Evolutionary conservation across 2,888 invertebrate species (phyloP).

Genomic region (Homarus gammarus): DNA sequence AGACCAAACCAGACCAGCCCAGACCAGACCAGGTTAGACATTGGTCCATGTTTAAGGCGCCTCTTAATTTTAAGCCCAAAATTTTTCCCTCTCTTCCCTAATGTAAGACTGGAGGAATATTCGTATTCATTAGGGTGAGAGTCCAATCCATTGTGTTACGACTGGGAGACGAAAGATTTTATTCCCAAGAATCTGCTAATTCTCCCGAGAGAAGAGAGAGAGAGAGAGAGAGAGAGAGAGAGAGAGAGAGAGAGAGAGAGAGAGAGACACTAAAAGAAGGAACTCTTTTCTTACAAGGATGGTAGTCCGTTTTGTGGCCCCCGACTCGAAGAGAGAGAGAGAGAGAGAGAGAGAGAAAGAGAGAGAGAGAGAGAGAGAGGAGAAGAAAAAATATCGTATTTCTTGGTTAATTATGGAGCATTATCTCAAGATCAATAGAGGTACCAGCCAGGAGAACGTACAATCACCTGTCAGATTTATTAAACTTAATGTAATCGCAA

Average conservation of each 20-base stretch:
- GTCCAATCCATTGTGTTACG: no score
- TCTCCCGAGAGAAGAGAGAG: constrained; percentile 33
- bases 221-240: constrained; percentile 33
- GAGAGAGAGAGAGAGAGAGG: constrained; percentile 9
- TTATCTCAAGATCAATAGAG: constrained; percentile 46
- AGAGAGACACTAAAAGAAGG: not conserved
- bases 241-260: constrained; percentile 28
- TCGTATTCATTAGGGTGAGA: no score
- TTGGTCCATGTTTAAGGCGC: no score
- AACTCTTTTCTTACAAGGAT: no score
- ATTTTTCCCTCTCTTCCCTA: no score
- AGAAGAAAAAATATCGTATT: not conserved
- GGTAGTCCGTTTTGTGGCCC: not conserved
- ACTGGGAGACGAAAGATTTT: no score
- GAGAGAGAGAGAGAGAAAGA: constrained; percentile 27
- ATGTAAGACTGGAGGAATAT: no score
- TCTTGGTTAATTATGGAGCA: constrained; percentile 33
- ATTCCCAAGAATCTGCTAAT: not conserved
- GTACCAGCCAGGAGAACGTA: constrained; percentile 27
- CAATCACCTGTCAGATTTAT: constrained; percentile 41
- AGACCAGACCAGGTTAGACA: no score
- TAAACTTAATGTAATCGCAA: constrained; percentile 26
- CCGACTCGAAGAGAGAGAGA: constrained; percentile 12
- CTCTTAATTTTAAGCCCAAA: no score
- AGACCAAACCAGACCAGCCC: no score